Conservation (phyloP, 2,888 invertebrate genomes). For the Xanthia togata region DNA sequence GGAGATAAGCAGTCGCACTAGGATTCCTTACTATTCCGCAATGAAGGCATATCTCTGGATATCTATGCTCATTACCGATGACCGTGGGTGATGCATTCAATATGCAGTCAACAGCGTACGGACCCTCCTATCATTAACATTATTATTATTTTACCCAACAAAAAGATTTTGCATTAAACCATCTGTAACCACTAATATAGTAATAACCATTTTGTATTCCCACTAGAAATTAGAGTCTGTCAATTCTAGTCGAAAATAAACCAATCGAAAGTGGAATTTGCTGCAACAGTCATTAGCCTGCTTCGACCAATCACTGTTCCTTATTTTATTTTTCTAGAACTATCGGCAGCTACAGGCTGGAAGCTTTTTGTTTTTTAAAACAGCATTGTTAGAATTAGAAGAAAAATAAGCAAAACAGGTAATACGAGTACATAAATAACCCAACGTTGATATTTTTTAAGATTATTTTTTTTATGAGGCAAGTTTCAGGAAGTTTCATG, state of each 20-base stretch:
- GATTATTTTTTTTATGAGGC: not conserved
- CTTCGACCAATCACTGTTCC: constrained; percentile 43
- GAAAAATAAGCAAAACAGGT: constrained; percentile 5
- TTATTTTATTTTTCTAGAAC: constrained; percentile 53
- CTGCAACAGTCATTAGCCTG: constrained; percentile 56
- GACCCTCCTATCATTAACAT: too few species aligned
- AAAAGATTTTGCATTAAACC: not conserved
- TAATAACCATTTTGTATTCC: not conserved
- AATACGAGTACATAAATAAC: constrained; percentile 17
- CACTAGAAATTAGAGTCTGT: constrained; percentile 12
- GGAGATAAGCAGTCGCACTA: too few species aligned
- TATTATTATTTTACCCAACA: not conserved
- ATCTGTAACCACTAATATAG: not conserved
- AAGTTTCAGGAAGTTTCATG: not conserved
- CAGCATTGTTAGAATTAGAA: constrained; percentile 12
- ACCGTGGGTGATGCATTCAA: too few species aligned
- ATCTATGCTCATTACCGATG: too few species aligned
- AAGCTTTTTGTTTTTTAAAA: constrained; percentile 33
- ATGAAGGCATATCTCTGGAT: too few species aligned
- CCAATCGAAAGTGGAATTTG: constrained; percentile 31
- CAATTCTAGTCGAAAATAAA: constrained; percentile 47
- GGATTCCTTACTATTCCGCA: too few species aligned
- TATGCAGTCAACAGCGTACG: too few species aligned
- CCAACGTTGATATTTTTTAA: not conserved
- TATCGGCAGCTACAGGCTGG: constrained; percentile 56